Evolutionary conservation across 2,888 invertebrate species (phyloP).

Genomic region (Hypena proboscidalis): DNA sequence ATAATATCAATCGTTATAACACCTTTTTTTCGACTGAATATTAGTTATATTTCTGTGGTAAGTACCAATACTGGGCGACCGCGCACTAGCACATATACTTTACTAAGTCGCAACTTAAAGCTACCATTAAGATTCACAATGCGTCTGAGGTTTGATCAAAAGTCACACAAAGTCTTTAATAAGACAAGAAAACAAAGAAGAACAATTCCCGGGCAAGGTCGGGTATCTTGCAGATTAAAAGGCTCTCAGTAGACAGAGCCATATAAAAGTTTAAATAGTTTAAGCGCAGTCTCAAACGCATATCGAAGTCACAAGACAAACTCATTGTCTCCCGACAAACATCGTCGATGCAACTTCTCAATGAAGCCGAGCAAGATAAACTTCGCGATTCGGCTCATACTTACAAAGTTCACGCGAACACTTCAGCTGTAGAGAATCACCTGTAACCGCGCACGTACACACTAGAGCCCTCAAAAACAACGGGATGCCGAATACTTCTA

Average conservation of each 20-base stretch:
- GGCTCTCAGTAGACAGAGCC: constrained; percentile 36
- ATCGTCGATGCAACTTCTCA: constrained; percentile 64
- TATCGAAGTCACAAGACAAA: constrained; percentile 70
- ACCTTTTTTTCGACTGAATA: no score
- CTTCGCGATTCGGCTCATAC: constrained; percentile 68
- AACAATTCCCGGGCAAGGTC: constrained; percentile 21
- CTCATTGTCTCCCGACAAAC: constrained; percentile 67
- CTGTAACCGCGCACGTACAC: constrained; percentile 58
- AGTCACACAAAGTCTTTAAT: constrained; percentile 1
- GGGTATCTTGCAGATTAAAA: constrained; percentile 39
- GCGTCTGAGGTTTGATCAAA: no score
- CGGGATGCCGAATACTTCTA: constrained; percentile 59
- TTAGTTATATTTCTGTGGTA: no score
- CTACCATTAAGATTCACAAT: no score
- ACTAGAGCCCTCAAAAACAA: constrained; percentile 61
- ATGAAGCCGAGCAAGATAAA: constrained; percentile 64
- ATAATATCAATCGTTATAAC: no score
- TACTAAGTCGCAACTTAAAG: not conserved
- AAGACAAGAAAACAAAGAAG: constrained; percentile 7
- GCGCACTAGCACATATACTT: constrained; percentile 26
- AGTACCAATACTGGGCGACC: no score
- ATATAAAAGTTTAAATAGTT: constrained; percentile 55
- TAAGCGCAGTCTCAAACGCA: constrained; percentile 55
- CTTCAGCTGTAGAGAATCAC: constrained; percentile 64
- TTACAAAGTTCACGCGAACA: constrained; percentile 60